Base-by-base conservation (phyloP, 2,113 vertebrate species). In the Triplophysa siluroides region DNA sequence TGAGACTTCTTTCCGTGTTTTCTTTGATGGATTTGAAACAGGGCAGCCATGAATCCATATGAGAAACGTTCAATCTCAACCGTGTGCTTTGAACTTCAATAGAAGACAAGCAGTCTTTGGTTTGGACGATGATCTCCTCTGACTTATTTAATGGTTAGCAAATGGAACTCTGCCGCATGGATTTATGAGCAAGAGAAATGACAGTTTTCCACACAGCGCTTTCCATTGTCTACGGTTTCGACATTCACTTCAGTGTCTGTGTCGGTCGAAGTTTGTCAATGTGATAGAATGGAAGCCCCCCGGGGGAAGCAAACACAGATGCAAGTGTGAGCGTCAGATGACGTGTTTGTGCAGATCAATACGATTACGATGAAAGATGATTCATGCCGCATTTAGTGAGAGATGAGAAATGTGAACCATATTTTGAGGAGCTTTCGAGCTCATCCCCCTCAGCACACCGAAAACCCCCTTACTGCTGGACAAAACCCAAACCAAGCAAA, bases 401-500 rank as follows among this genome's bases (percentile, higher is more conserved):
- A 86, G 74, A 70, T 80, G 81, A 86, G 86, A 83, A 90, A 91
- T 89, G 85, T 83, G 82, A 91, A 90, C 84, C 89, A 88, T 73
- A 92, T 84, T 92, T 85, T 81, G 50, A 60, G 13, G 66, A 68
- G 81, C 76, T 82, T 86, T 90, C 88, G 78, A 86, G 64, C 60
- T 79, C 85, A 54, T 50, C 29, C 23, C 19, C 54, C 41, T n/a
- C 33, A 4, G 64, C 68, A 50, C 67, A 66, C 80, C 69, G 61
- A 72, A 56, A 26, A 50, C 56, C 85, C 83, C 84, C 81, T 41
- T 29, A 83, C 81, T 87, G 78, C 82, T 90, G 87, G 88, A 90
- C 58, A 29, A 0, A 58, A 29, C 84, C 89, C 90, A 92, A 91
- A 85, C 81, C 85, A 92, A 91, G 87, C 84, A 91, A 89, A 90